Evolutionary conservation across 2,113 vertebrate genomes (phyloP).

Genomic region (Scartelaos histophorus): DNA sequence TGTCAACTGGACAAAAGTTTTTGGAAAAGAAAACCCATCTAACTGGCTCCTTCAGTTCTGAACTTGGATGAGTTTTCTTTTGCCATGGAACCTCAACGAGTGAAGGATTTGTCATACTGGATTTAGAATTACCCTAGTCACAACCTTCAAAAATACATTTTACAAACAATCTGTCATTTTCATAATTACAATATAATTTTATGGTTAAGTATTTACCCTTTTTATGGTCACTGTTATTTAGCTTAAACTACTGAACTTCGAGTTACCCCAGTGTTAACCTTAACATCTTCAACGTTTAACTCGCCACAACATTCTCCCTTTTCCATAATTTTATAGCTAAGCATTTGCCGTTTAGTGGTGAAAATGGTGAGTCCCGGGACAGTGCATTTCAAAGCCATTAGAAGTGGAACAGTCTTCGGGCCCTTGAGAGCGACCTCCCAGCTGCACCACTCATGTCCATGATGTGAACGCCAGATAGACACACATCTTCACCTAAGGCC

Average conservation of each 20-base stretch:
- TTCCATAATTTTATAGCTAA: background rate
- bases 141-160: too few species aligned
- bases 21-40: too few species aligned
- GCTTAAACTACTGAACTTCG: background rate
- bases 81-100: too few species aligned
- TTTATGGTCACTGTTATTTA: too few species aligned
- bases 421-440: constrained; percentile 24
- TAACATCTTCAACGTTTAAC: background rate
- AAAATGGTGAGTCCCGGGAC: background rate
- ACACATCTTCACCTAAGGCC: constrained; percentile 35
- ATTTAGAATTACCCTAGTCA: too few species aligned
- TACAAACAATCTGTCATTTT: too few species aligned
- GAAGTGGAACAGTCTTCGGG: background rate
- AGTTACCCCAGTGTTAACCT: background rate
- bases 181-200: too few species aligned
- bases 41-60: too few species aligned
- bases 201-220: too few species aligned
- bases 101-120: too few species aligned
- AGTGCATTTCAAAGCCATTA: background rate
- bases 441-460: constrained; percentile 20
- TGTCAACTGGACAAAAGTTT: too few species aligned
- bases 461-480: constrained; percentile 29
- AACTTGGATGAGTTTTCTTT: too few species aligned
- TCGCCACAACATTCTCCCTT: background rate
- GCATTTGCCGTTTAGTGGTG: background rate